Evolutionary conservation across 1,140 invertebrate species (phyloP), one percentile per base, ranked within the genome.

Genomic region (Lasioglossum albipes): DNA sequence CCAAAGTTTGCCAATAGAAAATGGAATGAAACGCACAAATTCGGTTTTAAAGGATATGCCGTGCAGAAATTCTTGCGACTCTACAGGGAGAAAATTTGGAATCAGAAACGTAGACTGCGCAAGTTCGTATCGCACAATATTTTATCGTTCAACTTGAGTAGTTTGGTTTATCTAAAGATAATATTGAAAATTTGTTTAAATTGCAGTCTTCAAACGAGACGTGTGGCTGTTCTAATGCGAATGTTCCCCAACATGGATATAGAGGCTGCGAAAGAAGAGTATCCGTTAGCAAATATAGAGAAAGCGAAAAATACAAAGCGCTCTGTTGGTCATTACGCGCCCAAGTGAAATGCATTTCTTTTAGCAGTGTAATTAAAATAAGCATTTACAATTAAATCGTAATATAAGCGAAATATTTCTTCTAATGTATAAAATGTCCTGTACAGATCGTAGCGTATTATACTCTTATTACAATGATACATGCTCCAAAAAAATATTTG

Each of bases 201-300:
- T 94, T 94, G 79, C 84, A 96, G 95, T 72, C 94, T 95, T 71
- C 91, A 95, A 61, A 94, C 90, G 57, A 95, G 95, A 83, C 94
- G 95, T 90, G 96, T 97, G 1, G 94, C 95, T 89, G 91, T 94
- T 54, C 90, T 97, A 36, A 84, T 98, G 16, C 96, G 95, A 80
- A 88, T 95, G 70, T 98, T 96, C 91, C 97, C 97, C 16, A 94
- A 98, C 89, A 91, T 97, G 88, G 96, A 97, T 91, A 89, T 96
- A 88, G 95, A 96, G 80, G 94, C 95, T 69, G 81, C 98, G 18
- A 95, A 96, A 91, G 92, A 95, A 82, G 93, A 96, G 89, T 98
- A 96, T 94, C 97, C 97, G 18, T 91, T 96, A 91, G 95, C 97
- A 20, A 94, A 98, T 92, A 92, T 98, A 79, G 95, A 97, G 79